Evolutionary conservation across 2,888 invertebrate genomes (phyloP), one percentile per base, ranked within the genome.

Genomic region (Nemotelus pantherinus): DNA sequence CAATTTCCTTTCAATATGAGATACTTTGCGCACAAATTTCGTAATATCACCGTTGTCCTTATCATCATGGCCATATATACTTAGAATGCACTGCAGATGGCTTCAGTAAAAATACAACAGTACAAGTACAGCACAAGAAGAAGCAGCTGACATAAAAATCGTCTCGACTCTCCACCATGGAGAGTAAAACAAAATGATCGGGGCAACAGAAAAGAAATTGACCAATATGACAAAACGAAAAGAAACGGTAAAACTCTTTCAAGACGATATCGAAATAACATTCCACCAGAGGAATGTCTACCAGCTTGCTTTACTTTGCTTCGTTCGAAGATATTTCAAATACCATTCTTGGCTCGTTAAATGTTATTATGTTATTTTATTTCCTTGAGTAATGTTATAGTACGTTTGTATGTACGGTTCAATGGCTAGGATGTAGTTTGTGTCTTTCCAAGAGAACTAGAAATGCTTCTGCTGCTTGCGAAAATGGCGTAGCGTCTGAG

Each of bases 321-420:
- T 10, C 3, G 41, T 39, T 60, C 7, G 41, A 60, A 60, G 60
- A 60, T 7, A 39, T 60, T 60, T 60, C 60, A 43, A 60, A 60
- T 60, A 7, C 60, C 25, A 7, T 60, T 60, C 60, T 2, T 60
- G 60, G 60, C 60, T 60, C 60, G 60, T 60, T 60, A 60, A 60
- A 60, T 60, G 39, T 60, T 60, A 60, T 60, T 60, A 10, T 60
- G 60, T 60, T 60, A 60, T 60, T 60, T 60, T 60, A 60, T 60
- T 60, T 60, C 60, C 60, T 60, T 3, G 60, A 39, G 25, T 25
- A 25, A 25, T 25, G 25, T 25, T 25, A 25, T 25, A 25, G 25
- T 25, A 25, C 25, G 25, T 25, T 25, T 25, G 25, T 25, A 25
- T 25, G 25, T 25, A 25, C 25, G 25, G 25, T 25, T 25, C 25